These are phyloP conservation scores for Pedetes capensis DNA, from an alignment of 2,113 vertebrate genomes.

Conservation along the genomic window DNA sequence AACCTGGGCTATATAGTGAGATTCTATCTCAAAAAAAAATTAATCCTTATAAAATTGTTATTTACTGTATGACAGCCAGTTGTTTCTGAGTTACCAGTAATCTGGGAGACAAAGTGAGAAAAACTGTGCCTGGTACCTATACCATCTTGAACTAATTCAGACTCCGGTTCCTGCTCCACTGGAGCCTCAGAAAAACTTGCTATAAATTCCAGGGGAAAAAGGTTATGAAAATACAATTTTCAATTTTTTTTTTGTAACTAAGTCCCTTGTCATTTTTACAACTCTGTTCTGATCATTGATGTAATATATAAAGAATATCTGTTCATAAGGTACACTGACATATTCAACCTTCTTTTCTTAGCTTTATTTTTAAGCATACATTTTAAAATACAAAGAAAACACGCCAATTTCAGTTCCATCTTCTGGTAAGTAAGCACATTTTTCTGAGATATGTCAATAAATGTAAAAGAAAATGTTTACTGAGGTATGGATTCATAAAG, in stretches of 20 bases:
- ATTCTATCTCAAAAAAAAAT: not conserved
- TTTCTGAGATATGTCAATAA: not conserved
- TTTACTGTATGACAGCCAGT: not conserved
- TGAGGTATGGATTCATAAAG: not conserved
- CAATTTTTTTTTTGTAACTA: conserved; percentile 18
- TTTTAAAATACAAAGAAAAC: conserved; percentile 54
- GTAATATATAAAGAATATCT: not conserved
- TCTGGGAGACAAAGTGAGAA: not conserved
- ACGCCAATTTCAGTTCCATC: not conserved
- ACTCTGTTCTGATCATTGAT: not conserved
- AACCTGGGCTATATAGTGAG: too few species aligned
- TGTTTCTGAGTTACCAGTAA: not conserved
- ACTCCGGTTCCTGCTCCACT: not conserved
- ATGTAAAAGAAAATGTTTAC: conserved; percentile 4
- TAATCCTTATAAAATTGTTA: not conserved
- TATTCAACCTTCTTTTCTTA: not conserved
- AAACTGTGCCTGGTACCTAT: not conserved
- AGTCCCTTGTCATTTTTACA: not conserved
- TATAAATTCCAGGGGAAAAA: not conserved
- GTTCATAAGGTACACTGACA: not conserved
- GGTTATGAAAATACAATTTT: not conserved
- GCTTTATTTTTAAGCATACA: not conserved
- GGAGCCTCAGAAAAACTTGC: not conserved
- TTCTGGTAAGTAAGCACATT: not conserved
- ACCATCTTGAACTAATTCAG: not conserved